Evolutionary conservation across 2,113 vertebrate genomes (phyloP).

Genomic region (Microtus richardsoni): DNA sequence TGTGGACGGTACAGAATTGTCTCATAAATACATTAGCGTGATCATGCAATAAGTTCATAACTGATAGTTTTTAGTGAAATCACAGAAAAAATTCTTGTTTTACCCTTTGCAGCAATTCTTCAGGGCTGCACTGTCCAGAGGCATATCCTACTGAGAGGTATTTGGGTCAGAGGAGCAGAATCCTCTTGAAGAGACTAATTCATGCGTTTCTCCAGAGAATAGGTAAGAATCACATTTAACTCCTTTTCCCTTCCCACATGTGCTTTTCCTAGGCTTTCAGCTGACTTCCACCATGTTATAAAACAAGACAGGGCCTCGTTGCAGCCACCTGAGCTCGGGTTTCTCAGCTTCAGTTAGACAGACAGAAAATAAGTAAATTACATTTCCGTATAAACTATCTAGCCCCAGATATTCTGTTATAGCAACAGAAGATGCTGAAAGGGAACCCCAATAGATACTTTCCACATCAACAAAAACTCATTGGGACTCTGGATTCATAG

Average conservation of each 20-base stretch:
- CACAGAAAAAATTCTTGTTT: neutral
- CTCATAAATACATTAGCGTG: neutral
- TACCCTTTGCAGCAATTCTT: neutral
- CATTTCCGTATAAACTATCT: neutral
- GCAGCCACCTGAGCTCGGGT: neutral
- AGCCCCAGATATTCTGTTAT: neutral
- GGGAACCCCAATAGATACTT: neutral
- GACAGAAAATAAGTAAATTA: neutral
- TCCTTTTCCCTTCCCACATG: neutral
- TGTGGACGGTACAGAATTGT: slow-evolving; percentile 3
- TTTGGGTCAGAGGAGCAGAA: neutral
- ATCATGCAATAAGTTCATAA: neutral
- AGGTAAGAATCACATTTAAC: neutral
- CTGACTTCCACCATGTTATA: neutral
- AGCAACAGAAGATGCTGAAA: neutral
- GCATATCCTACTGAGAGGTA: neutral
- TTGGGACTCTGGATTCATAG: neutral
- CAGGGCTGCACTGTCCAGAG: too few species aligned
- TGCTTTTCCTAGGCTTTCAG: neutral
- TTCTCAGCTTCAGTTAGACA: neutral
- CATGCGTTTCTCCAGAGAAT: neutral
- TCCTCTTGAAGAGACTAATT: neutral
- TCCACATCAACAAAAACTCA: neutral
- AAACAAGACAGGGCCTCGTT: neutral
- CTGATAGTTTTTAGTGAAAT: neutral